Evolutionary conservation across 2,797 vertebrate genomes (phyloP).

Genomic region (Artibeus lituratus): DNA sequence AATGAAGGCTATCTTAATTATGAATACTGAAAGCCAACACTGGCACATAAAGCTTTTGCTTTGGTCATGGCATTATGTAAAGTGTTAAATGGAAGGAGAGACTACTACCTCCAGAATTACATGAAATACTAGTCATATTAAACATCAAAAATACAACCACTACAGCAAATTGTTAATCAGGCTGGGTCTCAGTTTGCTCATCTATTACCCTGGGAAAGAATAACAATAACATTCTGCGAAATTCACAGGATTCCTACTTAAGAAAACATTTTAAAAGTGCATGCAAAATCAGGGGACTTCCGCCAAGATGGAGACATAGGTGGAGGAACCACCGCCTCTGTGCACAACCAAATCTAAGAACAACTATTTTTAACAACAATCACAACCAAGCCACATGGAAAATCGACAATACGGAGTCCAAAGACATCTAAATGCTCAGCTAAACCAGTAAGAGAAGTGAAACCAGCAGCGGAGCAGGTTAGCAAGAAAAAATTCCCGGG

Average conservation of each 20-base stretch:
- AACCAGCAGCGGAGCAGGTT: no score
- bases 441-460: no score
- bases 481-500: no score
- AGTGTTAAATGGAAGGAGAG: slow-evolving; percentile 23
- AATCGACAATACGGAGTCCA: no score
- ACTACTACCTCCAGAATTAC: neutral
- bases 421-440: no score
- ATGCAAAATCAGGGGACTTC: neutral
- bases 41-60: slow-evolving; percentile 30
- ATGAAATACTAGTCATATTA: neutral
- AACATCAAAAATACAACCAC: neutral
- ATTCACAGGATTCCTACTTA: neutral
- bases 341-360: no score
- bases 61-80: slow-evolving; percentile 51
- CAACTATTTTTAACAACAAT: no score
- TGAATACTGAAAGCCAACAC: slow-evolving; percentile 72
- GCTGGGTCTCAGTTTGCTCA: neutral
- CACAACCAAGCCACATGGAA: no score
- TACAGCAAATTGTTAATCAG: neutral
- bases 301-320: no score
- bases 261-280: neutral
- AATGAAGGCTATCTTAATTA: slow-evolving; percentile 82
- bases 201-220: neutral
- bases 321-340: no score
- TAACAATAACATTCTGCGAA: neutral